Base-by-base conservation (phyloP, 2,113 vertebrate genomes). In the Oreotragus oreotragus region DNA sequence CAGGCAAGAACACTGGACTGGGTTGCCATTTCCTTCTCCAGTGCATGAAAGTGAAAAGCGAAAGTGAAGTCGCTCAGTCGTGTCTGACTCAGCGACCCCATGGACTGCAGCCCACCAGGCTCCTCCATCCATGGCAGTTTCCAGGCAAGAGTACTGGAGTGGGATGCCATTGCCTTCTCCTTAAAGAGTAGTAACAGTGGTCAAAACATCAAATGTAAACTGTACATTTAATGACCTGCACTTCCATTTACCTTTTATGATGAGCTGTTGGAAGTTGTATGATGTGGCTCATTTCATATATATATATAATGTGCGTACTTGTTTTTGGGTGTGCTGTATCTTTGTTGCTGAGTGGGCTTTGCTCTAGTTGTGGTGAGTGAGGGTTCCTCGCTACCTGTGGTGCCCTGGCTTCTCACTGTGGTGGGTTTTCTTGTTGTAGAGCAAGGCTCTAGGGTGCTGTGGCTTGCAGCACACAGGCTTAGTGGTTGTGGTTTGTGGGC, bases 171-270 rank as follows among this genome's bases (percentile, higher is more conserved):
- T n/a, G n/a, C n/a, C n/a, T n/a, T n/a, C n/a, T n/a, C n/a, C n/a
- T n/a, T n/a, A n/a, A n/a, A n/a, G n/a, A 90, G 60, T 21, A 94
- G 70, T 36, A 87, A 55, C 33, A 60, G 55, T 88, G 96, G 91
- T 57, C 84, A 96, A 94, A 95, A 94, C 76, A 89, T 2, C 47
- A 96, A 94, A 49, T 92, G 84, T 51, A n/a, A 95, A 90, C 45
- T 86, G 70, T 57, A 95, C 93, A 73, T 43, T 97, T 86, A 91
- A 94, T 93, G 91, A 94, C 76, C 51, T 27, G 1, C 90, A 21
- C 73, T 97, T 97, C 62, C 89, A 91, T 97, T 97, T 97, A 43
- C 90, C 84, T 95, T 97, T 97, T 7, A 11, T 80, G 62, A 76
- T 21, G 36, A 76, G 43, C 6, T 58, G 8, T 33, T n/a, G n/a